phyloP scores from a whole-genome alignment of 2,113 vertebrate genomes.

The Pluvianellus socialis region DNA sequence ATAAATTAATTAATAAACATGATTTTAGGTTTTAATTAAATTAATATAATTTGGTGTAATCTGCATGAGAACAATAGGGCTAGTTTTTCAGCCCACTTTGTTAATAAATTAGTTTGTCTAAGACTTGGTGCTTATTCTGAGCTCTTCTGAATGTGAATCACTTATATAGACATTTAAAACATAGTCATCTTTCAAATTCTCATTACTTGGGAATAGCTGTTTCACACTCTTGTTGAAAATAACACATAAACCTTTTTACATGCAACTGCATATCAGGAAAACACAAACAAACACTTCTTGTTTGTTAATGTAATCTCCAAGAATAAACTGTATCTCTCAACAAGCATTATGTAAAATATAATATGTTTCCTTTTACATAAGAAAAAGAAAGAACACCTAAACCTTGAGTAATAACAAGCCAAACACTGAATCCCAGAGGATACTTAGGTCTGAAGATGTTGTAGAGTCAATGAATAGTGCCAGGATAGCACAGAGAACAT shows the following conservation, averaged over 20 bases:
- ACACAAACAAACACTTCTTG: background rate
- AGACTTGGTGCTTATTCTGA: background rate
- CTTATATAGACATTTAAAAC: background rate
- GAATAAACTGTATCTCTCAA: slow-evolving; percentile 2
- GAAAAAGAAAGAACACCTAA: background rate
- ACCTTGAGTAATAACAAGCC: background rate
- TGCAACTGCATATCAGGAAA: background rate
- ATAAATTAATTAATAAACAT: slow-evolving; percentile 61
- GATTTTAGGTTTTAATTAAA: slow-evolving; percentile 66
- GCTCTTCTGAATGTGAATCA: background rate
- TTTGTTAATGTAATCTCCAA: slow-evolving; percentile 30
- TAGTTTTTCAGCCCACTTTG: slow-evolving; percentile 7
- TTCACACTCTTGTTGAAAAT: background rate
- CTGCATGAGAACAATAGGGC: background rate
- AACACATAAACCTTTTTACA: background rate
- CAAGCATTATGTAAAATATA: slow-evolving; percentile 8
- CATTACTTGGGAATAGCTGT: background rate
- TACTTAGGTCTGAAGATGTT: background rate
- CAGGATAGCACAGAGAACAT: background rate
- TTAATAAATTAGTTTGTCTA: background rate
- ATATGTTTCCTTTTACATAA: slow-evolving; percentile 12
- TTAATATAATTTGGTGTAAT: slow-evolving; percentile 50
- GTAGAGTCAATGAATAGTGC: background rate
- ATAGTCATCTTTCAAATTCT: background rate
- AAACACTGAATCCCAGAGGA: background rate